Percentiles rank a stretch among this genome's conserved stretches.
Conservation (phyloP, 2,888 invertebrate genomes). For the Lasioglossum oenotherae region DNA sequence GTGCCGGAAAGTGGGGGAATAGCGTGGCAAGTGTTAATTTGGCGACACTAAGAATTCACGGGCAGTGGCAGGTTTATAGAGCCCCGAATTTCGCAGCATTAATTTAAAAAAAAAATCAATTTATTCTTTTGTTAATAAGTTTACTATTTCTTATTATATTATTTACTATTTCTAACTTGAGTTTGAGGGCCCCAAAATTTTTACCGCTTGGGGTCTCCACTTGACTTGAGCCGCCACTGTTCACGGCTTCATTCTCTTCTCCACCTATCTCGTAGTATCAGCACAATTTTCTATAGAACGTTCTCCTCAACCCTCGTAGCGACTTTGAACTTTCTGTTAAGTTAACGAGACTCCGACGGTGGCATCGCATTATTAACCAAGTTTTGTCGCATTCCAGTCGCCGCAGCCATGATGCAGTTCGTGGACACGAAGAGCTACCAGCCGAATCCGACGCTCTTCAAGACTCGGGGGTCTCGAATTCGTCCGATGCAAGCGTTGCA, state of each 20-base stretch:
- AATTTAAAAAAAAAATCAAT: no score
- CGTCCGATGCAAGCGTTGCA: conserved; percentile 37
- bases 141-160: no score
- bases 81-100: no score
- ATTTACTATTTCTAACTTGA: no score
- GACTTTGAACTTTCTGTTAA: neutral
- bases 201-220: no score
- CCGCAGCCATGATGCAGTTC: conserved; percentile 14
- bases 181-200: no score
- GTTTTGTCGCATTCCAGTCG: conserved; percentile 50
- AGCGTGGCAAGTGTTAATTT: no score
- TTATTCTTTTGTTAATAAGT: no score
- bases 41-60: no score
- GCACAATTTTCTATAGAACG: neutral
- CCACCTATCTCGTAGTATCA: neutral
- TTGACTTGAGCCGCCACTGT: no score
- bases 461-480: neutral
- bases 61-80: no score
- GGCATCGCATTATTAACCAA: conserved; percentile 13
- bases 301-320: neutral
- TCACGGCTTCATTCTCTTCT: neutral
- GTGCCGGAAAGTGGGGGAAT: no score
- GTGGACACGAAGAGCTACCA: neutral
- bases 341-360: neutral
- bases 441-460: neutral